phyloP scores from a whole-genome alignment of 2,113 vertebrate genomes.

The Jacana jacana region DNA sequence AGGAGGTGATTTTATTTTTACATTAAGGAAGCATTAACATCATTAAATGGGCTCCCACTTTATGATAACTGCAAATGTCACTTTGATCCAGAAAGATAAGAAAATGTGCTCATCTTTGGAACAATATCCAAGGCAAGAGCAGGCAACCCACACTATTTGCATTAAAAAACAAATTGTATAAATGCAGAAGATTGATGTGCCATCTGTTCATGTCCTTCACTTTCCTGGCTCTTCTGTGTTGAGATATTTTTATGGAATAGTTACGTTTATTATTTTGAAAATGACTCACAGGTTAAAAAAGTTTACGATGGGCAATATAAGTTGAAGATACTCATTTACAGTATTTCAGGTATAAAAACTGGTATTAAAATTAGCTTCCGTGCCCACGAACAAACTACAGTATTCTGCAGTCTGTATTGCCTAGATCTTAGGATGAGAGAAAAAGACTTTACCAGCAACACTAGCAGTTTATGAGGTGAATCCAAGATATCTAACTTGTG shows the following conservation, averaged over 20 bases:
- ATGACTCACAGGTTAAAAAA: constrained; percentile 85
- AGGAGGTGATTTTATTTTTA: constrained; percentile 85
- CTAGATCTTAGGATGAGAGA: background rate
- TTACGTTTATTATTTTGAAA: constrained; percentile 86
- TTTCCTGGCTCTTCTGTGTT: constrained; percentile 84
- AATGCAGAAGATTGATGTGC: constrained; percentile 85
- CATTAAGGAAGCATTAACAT: constrained; percentile 88
- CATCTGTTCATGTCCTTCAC: constrained; percentile 87
- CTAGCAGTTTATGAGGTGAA: constrained; percentile 2
- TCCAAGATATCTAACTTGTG: constrained; percentile 6
- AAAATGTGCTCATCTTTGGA: constrained; percentile 86
- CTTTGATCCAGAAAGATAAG: constrained; percentile 88
- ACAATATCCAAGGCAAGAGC: constrained; percentile 84
- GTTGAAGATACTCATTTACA: constrained; percentile 69
- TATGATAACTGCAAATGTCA: constrained; percentile 89
- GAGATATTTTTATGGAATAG: constrained; percentile 88
- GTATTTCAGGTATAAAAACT: constrained; percentile 67
- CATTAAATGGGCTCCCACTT: constrained; percentile 86
- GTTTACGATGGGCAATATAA: constrained; percentile 81
- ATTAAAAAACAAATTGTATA: constrained; percentile 90
- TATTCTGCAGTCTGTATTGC: background rate
- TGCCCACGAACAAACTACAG: constrained; percentile 11
- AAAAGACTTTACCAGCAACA: constrained; percentile 3
- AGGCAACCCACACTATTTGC: constrained; percentile 87
- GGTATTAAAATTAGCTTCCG: constrained; percentile 45